Evolutionary conservation across 92 coral and sea anemone genomes (phyloP).

Genomic region (Paramuricea clavata): DNA sequence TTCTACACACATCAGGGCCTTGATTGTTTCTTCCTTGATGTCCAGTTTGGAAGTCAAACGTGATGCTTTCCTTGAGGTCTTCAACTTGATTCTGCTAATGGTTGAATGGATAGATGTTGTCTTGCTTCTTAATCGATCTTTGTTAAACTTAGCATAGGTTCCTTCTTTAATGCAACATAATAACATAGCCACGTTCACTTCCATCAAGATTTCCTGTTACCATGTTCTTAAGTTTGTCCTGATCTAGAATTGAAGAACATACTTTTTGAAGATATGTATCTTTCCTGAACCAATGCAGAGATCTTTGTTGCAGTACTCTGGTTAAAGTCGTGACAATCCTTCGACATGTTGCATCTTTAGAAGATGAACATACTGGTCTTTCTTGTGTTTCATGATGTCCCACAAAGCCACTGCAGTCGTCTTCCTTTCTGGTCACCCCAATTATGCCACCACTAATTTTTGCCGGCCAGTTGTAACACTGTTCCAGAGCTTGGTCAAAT

Average conservation of each 20-base stretch:
- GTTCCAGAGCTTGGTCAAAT: constrained; percentile 38
- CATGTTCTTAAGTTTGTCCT: constrained; percentile 14
- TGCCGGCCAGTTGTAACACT: constrained; percentile 26
- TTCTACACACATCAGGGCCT: neutral
- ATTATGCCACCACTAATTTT: constrained; percentile 31
- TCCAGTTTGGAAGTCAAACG: too few relatives aligned
- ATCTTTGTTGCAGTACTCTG: constrained; percentile 20
- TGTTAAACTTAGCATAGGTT: neutral
- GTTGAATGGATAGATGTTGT: neutral
- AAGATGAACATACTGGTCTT: constrained; percentile 29
- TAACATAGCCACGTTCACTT: neutral
- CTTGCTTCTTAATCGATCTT: constrained; percentile 27
- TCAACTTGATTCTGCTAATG: constrained; percentile 3
- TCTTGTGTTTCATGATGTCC: constrained; percentile 8
- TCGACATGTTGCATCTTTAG: constrained; percentile 26
- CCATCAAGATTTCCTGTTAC: constrained; percentile 12
- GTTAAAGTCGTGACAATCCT: constrained; percentile 24
- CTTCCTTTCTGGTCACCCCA: constrained; percentile 35
- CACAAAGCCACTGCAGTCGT: constrained; percentile 29
- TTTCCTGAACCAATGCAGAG: constrained; percentile 1
- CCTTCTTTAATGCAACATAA: constrained; percentile 22
- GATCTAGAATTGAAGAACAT: neutral
- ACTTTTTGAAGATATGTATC: neutral
- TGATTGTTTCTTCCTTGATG: neutral
- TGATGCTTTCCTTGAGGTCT: neutral